phyloP scores from a whole-genome alignment of 2,113 vertebrate species.

The Caranx ignobilis region DNA sequence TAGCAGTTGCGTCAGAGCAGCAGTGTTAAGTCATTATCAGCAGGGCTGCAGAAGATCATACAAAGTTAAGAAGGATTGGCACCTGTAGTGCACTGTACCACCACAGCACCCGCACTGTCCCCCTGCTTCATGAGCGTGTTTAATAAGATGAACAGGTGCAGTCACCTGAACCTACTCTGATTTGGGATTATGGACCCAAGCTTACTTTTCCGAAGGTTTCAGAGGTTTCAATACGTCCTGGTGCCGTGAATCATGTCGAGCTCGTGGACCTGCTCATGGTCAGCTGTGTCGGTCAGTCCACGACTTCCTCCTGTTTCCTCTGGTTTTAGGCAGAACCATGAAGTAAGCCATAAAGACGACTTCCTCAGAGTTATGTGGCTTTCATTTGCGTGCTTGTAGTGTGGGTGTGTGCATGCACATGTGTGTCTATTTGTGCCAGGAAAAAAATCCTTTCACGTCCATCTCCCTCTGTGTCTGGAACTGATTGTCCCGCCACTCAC shows the following conservation, averaged over 20 bases:
- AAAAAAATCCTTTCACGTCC: constrained; percentile 36
- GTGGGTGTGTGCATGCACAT: background rate
- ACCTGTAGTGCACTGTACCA: background rate
- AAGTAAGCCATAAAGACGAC: constrained; percentile 27
- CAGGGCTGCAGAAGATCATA: background rate
- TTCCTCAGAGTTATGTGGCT: constrained; percentile 66
- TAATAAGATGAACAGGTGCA: constrained; percentile 49
- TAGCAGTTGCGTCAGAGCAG: background rate
- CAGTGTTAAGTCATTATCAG: background rate
- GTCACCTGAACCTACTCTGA: constrained; percentile 28
- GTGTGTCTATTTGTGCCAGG: constrained; percentile 40
- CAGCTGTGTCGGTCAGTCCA: background rate
- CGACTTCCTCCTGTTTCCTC: constrained; percentile 1
- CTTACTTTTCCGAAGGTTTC: background rate
- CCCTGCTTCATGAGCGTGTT: constrained; percentile 3
- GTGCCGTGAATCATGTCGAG: constrained; percentile 20
- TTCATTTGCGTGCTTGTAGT: constrained; percentile 56
- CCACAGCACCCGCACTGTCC: background rate
- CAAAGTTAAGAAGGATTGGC: background rate
- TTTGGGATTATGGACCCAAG: background rate
- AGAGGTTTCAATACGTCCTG: background rate
- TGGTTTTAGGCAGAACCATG: constrained; percentile 4
- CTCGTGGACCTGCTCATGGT: constrained; percentile 3
- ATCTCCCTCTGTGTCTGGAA: constrained; percentile 63
- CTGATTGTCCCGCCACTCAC: constrained; percentile 59